Conservation (phyloP, 2,888 invertebrate genomes). For the Teleogryllus oceanicus region DNA sequence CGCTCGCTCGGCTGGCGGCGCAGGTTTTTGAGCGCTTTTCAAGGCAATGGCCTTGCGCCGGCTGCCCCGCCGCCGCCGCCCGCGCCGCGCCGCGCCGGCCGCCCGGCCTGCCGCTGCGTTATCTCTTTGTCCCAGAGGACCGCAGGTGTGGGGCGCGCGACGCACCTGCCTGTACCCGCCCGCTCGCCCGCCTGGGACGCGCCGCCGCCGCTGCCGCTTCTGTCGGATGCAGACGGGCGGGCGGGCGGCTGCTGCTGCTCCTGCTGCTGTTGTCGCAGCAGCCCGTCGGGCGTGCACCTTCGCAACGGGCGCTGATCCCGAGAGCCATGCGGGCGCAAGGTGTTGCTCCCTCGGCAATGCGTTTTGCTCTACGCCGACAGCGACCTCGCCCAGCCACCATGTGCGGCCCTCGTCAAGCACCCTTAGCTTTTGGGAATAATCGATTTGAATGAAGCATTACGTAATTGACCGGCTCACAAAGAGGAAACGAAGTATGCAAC, state of each 20-base stretch:
- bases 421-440: too few relatives aligned
- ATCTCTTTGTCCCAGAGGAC: slow-evolving; percentile 18
- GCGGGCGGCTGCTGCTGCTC: background rate
- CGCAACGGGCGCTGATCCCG: too few relatives aligned
- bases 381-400: too few relatives aligned
- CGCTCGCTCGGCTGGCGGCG: background rate
- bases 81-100: background rate
- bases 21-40: slow-evolving; percentile 7
- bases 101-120: background rate
- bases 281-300: background rate
- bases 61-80: background rate
- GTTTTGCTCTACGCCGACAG: too few relatives aligned
- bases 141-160: background rate
- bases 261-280: background rate
- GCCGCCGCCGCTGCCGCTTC: background rate
- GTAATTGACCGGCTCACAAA: too few relatives aligned
- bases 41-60: slow-evolving; percentile 8
- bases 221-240: background rate
- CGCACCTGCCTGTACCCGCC: background rate
- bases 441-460: too few relatives aligned
- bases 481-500: too few relatives aligned
- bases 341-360: too few relatives aligned
- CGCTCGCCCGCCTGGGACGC: background rate
- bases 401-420: too few relatives aligned
- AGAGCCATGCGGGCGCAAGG: too few relatives aligned